Conservation (phyloP, 2,888 invertebrate species). For the Xylophagus ater region DNA sequence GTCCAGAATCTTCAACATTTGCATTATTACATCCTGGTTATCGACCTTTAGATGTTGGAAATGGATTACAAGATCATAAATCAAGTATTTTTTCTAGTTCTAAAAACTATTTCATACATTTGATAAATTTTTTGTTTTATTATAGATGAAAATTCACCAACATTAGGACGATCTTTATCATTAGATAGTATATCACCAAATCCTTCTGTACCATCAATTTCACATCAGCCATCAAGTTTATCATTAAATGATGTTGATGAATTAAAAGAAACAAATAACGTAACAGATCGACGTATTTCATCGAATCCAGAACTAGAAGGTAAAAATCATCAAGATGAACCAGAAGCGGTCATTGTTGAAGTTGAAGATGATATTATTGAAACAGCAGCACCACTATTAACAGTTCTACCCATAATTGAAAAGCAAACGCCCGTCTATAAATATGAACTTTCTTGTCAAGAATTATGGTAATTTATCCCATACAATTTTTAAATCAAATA, state of each 20-base stretch:
- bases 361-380: constrained; percentile 71
- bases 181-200: constrained; percentile 59
- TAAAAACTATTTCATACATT: background rate
- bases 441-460: constrained; percentile 50
- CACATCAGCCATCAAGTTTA: constrained; percentile 59
- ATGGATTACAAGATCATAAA: constrained; percentile 30
- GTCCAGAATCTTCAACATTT: constrained; percentile 75
- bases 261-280: constrained; percentile 40
- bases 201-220: constrained; percentile 40
- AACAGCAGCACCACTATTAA: constrained; percentile 60
- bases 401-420: constrained; percentile 48
- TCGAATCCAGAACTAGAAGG: constrained; percentile 31
- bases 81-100: constrained; percentile 5
- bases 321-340: constrained; percentile 40
- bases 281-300: constrained; percentile 7
- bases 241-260: constrained; percentile 64
- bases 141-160: constrained; percentile 35
- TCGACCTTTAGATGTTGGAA: constrained; percentile 36
- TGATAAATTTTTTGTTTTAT: background rate
- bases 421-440: constrained; percentile 65
- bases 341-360: constrained; percentile 68
- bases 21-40: constrained; percentile 56
- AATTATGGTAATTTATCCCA: constrained; percentile 40
- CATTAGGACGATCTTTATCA: constrained; percentile 61
- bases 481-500: background rate